These are phyloP conservation scores for Australoheros facetus DNA, from an alignment of 2,797 vertebrate species.

Conservation along the genomic window DNA sequence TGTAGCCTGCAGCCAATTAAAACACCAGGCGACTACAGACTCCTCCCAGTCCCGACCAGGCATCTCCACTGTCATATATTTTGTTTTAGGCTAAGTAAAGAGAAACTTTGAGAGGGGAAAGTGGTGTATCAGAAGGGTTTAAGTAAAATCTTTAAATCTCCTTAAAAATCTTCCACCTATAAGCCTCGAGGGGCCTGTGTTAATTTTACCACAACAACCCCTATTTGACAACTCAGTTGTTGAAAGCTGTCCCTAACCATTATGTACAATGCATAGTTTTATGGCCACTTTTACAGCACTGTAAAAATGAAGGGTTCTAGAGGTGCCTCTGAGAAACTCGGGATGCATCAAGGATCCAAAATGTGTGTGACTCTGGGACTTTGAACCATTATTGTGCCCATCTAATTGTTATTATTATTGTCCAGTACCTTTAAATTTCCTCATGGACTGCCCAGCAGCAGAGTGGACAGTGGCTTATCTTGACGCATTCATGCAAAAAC, in stretches of 20 bases:
- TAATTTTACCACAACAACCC: conserved; percentile 44
- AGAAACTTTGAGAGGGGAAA: conserved; percentile 48
- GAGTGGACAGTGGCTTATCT: not conserved
- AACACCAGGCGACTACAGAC: conserved; percentile 87
- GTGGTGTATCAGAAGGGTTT: conserved; percentile 41
- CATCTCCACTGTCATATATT: conserved; percentile 83
- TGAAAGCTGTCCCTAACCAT: conserved; percentile 70
- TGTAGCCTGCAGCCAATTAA: conserved; percentile 95
- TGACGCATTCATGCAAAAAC: not conserved
- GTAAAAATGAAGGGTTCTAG: conserved; percentile 72
- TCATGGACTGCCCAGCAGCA: conserved; percentile 2
- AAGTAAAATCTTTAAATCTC: conserved; percentile 39
- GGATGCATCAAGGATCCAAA: conserved; percentile 53
- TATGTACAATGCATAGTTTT: conserved; percentile 70
- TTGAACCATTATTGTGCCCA: conserved; percentile 11
- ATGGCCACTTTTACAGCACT: conserved; percentile 75
- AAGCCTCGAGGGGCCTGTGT: conserved; percentile 12
- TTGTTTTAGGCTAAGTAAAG: conserved; percentile 73
- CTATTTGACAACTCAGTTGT: conserved; percentile 51
- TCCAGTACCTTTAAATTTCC: conserved; percentile 4
- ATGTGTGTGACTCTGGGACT: conserved; percentile 24
- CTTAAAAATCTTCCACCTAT: conserved; percentile 9
- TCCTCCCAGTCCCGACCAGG: conserved; percentile 90
- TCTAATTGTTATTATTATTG: conserved; percentile 30
- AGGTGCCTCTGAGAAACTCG: conserved; percentile 53